These are phyloP conservation scores for Drosophila pectinifera DNA, from an alignment of 1,140 invertebrate species.

Conservation along the genomic window DNA sequence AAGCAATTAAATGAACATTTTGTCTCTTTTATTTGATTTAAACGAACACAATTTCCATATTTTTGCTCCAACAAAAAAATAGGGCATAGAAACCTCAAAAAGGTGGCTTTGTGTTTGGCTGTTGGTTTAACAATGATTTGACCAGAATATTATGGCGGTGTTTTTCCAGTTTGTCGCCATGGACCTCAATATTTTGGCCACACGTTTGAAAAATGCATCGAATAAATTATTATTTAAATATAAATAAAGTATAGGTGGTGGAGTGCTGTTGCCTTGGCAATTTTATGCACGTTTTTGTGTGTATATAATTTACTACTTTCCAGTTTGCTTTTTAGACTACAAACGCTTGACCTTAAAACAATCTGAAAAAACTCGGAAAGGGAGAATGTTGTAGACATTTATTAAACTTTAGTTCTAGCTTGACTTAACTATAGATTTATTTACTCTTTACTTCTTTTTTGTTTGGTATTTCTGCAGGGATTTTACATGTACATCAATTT, in stretches of 20 bases:
- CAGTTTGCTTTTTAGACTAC: neutral
- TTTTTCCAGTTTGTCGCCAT: conserved; percentile 60
- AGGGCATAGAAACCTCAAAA: conserved; percentile 66
- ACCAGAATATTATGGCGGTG: conserved; percentile 54
- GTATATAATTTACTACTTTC: conserved; percentile 4
- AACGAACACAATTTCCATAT: conserved; percentile 59
- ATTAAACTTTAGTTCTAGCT: neutral
- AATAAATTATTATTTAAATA: conserved; percentile 30
- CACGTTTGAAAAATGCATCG: conserved; percentile 30
- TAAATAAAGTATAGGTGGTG: conserved; percentile 18
- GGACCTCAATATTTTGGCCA: conserved; percentile 65
- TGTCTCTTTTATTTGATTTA: conserved; percentile 74
- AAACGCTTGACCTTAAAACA: conserved; percentile 5
- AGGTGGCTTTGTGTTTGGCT: conserved; percentile 79
- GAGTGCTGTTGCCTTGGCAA: conserved; percentile 12
- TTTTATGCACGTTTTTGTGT: conserved; percentile 2
- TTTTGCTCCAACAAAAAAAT: conserved; percentile 18
- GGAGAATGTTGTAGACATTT: neutral
- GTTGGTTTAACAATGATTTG: conserved; percentile 70
- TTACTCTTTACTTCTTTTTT: conserved; percentile 2
- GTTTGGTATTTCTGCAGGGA: conserved; percentile 26
- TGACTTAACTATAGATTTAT: conserved; percentile 13
- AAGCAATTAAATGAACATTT: conserved; percentile 76
- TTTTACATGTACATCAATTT: conserved; percentile 28
- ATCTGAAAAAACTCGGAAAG: neutral